Evolutionary conservation across 2,888 invertebrate species (phyloP), one percentile per base, ranked within the genome.

Genomic region (Onthophagus sagittarius): DNA sequence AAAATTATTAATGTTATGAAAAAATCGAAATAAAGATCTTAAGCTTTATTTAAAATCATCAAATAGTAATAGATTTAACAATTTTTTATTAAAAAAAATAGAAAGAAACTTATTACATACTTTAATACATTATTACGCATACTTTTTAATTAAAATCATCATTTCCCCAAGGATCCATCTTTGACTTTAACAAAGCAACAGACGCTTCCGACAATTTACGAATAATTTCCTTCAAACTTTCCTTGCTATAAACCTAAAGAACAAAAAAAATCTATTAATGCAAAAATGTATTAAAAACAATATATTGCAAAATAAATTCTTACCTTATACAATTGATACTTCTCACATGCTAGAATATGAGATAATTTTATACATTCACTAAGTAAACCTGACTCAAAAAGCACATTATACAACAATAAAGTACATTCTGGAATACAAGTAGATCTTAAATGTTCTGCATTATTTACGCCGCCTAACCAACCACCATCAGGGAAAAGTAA

Each of bases 401-500:
- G 87, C 14, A 97, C 93, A 75, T 91, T 93, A 78, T 94, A 89
- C 33, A 97, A 87, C 53, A 97, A 87, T 74, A 94, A 86, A 5
- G 91, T 90, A 72, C 95, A 83, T 87, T 96, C 93, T 0, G 97
- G 97, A 79, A 98, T 91, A 80, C 94, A 96, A 15, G 93, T 88
- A 76, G 92, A 90, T 70, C 96, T 89, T 65, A 98, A 86, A 78
- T 92, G 87, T 62, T 87, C 85, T 7, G 84, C 83, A 75, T 87
- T 88, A 71, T 87, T 86, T 14, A 87, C 85, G 83, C 96, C 96
- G 65, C 91, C 89, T 74, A 98, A 88, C 97, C 97, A 98, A 4
- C 97, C 96, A 31, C 92, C 93, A 79, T 95, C 93, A 2, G 96
- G 95, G 83, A 98, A 97, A 7, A 95, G 84, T 62, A 98, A 83